Evolutionary conservation across 2,888 invertebrate species (phyloP), one percentile per base, ranked within the genome.

Genomic region (Halictus ligatus): DNA sequence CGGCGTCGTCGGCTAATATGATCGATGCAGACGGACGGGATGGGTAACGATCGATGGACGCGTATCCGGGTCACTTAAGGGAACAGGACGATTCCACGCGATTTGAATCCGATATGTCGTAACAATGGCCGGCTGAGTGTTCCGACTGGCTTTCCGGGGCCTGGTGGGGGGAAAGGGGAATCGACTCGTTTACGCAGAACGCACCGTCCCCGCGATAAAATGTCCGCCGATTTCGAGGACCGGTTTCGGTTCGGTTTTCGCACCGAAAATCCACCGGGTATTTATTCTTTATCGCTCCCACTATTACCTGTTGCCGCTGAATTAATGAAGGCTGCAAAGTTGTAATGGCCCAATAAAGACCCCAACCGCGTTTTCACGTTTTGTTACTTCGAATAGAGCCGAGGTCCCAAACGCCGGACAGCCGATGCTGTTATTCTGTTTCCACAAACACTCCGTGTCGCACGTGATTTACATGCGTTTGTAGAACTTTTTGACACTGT

Each of bases 1-100:
- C 78, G 54, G 35, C 12, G 82, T 81, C 82, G 74, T 54, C 82
- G 43, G 43, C 60, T 84, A 81, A 78, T 78, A 71, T 35, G 82
- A 78, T 84, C 78, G 75, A 84, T 78, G 69, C 43, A 46, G 15
- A 40, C 74, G n/a, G 69, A n/a, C 18, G 29, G 40, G 64, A 18
- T 6, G 5, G 40, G n/a, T 25, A 54, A 8, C 40, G 75, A 69
- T 60, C 74, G 35, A 60, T 69, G 50, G 43, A 60, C 60, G 58
- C 60, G 21, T 54, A 78, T 81, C 58, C 74, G 54, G 69, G 75
- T 48, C 82, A 75, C 67, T 75, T 74, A 81, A 71, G 69, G 71
- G 69, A 40, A 75, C 84, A 78, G 71, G 78, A 78, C 29, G 77
- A 75, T 78, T 74, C 67, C 84, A 50, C 50, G 46, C 69, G 82